A percentile compares a stretch with the other conserved stretches of the same genome.
These are phyloP conservation scores for Perizoma flavofasciatum DNA, from an alignment of 2,888 invertebrate genomes.

Conservation along the genomic window DNA sequence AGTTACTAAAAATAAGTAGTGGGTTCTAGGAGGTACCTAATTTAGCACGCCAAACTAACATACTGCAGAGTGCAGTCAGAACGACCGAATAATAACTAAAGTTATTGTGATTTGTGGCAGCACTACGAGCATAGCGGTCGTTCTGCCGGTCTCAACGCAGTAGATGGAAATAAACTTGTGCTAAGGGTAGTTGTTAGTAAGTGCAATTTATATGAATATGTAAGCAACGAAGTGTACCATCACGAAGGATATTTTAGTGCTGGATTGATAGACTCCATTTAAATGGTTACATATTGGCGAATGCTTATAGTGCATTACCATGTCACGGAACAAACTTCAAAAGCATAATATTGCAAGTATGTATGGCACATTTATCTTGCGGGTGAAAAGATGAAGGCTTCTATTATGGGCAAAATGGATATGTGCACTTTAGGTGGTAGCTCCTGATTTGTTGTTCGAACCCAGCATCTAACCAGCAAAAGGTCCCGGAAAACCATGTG, in stretches of 20 bases:
- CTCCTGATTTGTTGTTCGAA: too few species aligned
- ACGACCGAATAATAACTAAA: too few species aligned
- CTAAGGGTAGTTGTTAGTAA: background rate
- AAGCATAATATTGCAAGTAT: conserved; percentile 72
- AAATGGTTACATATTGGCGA: conserved; percentile 61
- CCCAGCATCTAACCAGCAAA: too few species aligned
- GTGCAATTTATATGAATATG: conserved; percentile 27
- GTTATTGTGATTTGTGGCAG: too few species aligned
- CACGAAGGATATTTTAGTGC: conserved; percentile 50
- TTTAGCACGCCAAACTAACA: too few species aligned
- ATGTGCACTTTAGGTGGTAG: conserved; percentile 70
- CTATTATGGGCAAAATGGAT: conserved; percentile 73
- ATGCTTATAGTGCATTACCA: conserved; percentile 64
- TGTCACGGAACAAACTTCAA: conserved; percentile 67
- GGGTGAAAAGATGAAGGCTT: conserved; percentile 69
- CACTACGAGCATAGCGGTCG: too few species aligned
- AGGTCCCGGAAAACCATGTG: too few species aligned
- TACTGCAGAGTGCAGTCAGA: too few species aligned
- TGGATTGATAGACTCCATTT: conserved; percentile 59
- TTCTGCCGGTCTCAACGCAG: background rate
- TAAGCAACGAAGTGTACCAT: conserved; percentile 29
- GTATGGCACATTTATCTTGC: conserved; percentile 69
- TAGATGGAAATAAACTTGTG: conserved; percentile 3
- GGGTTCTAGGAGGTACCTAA: too few species aligned
- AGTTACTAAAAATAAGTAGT: too few species aligned